A percentile compares a stretch with the other conserved stretches of the same genome.
Evolutionary conservation across 2,113 vertebrate species (phyloP).

Genomic region (Periophthalmodon schlosseri): DNA sequence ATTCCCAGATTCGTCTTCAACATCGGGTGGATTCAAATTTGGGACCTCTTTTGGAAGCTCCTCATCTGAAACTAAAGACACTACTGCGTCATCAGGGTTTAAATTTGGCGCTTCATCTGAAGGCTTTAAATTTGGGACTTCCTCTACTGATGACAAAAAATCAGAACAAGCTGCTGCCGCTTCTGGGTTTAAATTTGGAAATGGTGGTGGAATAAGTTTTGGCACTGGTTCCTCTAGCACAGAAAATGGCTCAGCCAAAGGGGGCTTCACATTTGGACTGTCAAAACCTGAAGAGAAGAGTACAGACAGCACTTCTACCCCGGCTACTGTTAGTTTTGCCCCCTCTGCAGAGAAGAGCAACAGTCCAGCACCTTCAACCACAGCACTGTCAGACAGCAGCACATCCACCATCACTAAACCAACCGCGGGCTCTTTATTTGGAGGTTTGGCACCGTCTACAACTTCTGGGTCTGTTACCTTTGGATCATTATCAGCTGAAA

Average conservation of each 20-base stretch:
- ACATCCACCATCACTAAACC: slow-evolving; percentile 55
- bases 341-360: slow-evolving; percentile 76
- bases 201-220: slow-evolving; percentile 68
- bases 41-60: slow-evolving; percentile 57
- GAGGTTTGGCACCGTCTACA: slow-evolving; percentile 50
- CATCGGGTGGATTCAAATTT: slow-evolving; percentile 70
- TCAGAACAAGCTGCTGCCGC: slow-evolving; percentile 67
- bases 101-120: slow-evolving; percentile 64
- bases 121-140: slow-evolving; percentile 70
- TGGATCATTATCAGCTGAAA: slow-evolving; percentile 54
- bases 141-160: slow-evolving; percentile 80
- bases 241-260: slow-evolving; percentile 73
- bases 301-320: slow-evolving; percentile 21
- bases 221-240: slow-evolving; percentile 70
- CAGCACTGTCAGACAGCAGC: slow-evolving; percentile 59
- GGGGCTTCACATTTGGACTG: slow-evolving; percentile 81
- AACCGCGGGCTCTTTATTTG: slow-evolving; percentile 74
- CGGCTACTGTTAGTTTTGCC: slow-evolving; percentile 66
- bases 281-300: slow-evolving; percentile 76
- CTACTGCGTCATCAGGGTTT: slow-evolving; percentile 49
- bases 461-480: slow-evolving; percentile 49
- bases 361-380: slow-evolving; percentile 30
- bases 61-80: slow-evolving; percentile 65
- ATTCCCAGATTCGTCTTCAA: slow-evolving; percentile 51
- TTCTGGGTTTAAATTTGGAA: slow-evolving; percentile 82